Base-by-base conservation (phyloP, 1,140 invertebrate genomes). In the Aphelinus certus region DNA sequence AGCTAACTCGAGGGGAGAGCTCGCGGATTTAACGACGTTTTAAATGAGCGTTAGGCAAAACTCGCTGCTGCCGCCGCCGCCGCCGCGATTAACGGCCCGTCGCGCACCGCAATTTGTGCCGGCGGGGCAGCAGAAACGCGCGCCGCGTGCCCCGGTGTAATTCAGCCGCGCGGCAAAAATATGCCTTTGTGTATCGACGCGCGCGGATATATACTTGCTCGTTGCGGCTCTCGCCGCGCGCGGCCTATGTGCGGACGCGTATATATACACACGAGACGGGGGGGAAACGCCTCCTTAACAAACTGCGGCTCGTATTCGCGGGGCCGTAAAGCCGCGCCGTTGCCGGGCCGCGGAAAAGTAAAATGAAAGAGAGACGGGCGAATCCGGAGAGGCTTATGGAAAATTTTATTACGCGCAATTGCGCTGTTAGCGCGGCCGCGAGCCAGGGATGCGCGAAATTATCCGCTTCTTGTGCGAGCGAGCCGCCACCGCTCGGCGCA, bases 361-460 rank as follows among this genome's bases (percentile, higher is more conserved):
- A 77, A 70, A 49, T 66, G 53, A 46, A 49, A 56, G 66, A 57
- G 71, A 26, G 45, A 75, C 55, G 63, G n/a, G 58, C 53, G 69
- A 58, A 72, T 75, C 77, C 63, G 51, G 68, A 75, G 62, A 66
- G 73, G 65, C 76, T 73, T 62, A 57, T 70, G 76, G 71, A 9
- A 76, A 73, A 76, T 69, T 78, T 73, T 75, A 78, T 78, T 76
- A 72, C 49, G 48, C 26, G 42, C 69, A 53, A 70, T 61, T 60
- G 57, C 57, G 3, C 46, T 10, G 1, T 26, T 26, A 26, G 26
- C 26, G 26, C 26, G 26, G 26, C 26, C 26, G 26, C 26, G 0
- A 26, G 26, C 26, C 26, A 26, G 42, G 65, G 65, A 56, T 4
- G 1, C n/a, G 49, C 26, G 6, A 66, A 55, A 66, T 66, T 55